Conservation (phyloP, 2,113 vertebrate species). For the Canis aureus region DNA sequence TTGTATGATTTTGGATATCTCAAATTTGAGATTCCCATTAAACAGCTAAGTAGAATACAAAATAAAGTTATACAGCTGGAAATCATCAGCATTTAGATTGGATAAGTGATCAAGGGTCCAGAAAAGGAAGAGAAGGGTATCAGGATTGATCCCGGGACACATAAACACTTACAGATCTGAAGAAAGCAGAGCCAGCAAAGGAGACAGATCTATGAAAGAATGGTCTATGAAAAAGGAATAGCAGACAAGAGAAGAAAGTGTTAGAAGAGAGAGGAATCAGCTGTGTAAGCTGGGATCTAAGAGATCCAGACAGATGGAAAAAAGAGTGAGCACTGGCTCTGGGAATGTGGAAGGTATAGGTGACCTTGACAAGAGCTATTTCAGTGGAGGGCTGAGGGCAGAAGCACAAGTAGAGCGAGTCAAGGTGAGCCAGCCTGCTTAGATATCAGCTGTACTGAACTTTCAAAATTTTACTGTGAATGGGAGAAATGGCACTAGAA, state of each 20-base stretch:
- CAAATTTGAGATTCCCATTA: neutral
- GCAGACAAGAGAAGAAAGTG: neutral
- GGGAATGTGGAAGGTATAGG: neutral
- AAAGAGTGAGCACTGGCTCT: no score
- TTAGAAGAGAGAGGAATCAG: neutral
- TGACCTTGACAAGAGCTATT: neutral
- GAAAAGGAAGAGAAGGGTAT: neutral
- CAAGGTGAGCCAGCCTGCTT: neutral
- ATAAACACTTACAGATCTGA: neutral
- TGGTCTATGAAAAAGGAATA: neutral
- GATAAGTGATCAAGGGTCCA: neutral
- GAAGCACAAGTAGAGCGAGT: neutral
- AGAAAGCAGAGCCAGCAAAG: neutral
- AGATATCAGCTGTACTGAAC: neutral
- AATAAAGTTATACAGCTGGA: neutral
- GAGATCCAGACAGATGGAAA: neutral
- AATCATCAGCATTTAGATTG: neutral
- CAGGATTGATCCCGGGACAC: no score
- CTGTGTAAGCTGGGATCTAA: no score
- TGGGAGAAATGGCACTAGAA: neutral
- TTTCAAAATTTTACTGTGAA: neutral
- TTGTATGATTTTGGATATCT: neutral
- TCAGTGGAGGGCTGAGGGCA: neutral
- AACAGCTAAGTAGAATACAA: neutral
- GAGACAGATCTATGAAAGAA: neutral